Evolutionary conservation across 2,113 vertebrate species (phyloP), one percentile per base, ranked within the genome.

Genomic region (Campylorhamphus procurvoides): DNA sequence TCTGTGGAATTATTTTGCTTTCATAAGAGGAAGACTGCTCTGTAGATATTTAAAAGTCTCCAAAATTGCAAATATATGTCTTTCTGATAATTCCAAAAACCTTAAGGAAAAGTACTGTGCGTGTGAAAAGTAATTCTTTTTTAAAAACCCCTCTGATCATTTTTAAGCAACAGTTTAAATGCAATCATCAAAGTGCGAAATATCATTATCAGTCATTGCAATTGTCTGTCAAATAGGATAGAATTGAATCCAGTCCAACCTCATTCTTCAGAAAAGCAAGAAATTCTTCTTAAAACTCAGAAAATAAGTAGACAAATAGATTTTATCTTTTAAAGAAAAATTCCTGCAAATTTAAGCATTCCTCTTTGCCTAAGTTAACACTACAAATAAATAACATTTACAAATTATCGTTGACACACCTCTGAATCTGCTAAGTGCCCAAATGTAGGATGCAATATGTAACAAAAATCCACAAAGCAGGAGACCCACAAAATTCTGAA

Each of bases 81-180:
- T 75, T 93, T 75, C 37, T 53, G 58, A 39, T 69, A 85, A 85
- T 35, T 90, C 31, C 46, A 0, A 56, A 84, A 71, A 87, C 60
- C 27, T 42, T 49, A 1, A 25, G 35, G 35, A 35, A 66, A 90
- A 40, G 5, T 59, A 68, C 12, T 46, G 6, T 60, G 14, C n/a
- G 25, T 63, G 10, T 75, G 17, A 18, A 64, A 93, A 84, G 12
- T 58, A 44, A 79, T 94, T 76, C 1, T 81, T 82, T 39, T 23
- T 37, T 42, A 39, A 89, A 88, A 93, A 39, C 72, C 33, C 91
- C 40, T 81, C 44, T 44, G 28, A 87, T 40, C 49, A 12, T 81
- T 95, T 93, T 90, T 42, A 68, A 96, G 81, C 31, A 11, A 31
- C n/a, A 79, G 19, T 64, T 91, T 64, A 79, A 95, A 63, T 84